Evolutionary conservation across 2,888 invertebrate species (phyloP), one percentile per base, ranked within the genome.

Genomic region (Apodemia duryi): DNA sequence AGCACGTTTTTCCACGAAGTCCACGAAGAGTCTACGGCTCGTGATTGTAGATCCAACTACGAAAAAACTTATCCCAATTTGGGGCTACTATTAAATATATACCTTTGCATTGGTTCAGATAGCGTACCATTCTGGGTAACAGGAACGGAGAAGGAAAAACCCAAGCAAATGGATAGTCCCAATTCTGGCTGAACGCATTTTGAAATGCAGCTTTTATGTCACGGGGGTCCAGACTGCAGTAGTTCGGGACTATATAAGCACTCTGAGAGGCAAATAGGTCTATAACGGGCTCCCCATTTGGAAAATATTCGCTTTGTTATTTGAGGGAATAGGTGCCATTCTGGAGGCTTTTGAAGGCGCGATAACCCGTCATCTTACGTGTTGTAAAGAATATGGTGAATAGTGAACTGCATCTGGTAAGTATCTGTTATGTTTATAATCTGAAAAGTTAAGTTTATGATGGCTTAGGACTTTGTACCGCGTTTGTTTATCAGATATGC

Each of bases 111-210:
- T 38, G 38, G 51, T 51, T 62, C 13, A 64, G 35, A 7, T 13
- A 6, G 29, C 43, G 41, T 54, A 11, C 11, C 57, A 41, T 38
- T 52, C 62, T 54, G 28, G 63, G 65, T 46, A 21, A 65, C 49
- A 49, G 65, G 64, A 11, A 67, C 11, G 4, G 64, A 60, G 51
- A 21, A 11, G 51, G 51, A 21, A 51, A 51, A 5, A 61, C 63
- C 51, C 65, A 49, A 11, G 62, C 67, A 1, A 65, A 65, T 61
- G 65, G 62, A 43, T 67, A 62, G 10, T 62, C 41, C 46, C 65
- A 62, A 13, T 62, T 67, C 13, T 63, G 65, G 46, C 21, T 62
- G 21, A 60, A 64, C 6, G 64, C 29, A 29, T 41, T 10, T 29
- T 28, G 29, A 43, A 38, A n/a, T 11, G 6, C 11, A 21, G 51